phyloP scores from a whole-genome alignment of 2,797 vertebrate species.

The Bucorvus abyssinicus region DNA sequence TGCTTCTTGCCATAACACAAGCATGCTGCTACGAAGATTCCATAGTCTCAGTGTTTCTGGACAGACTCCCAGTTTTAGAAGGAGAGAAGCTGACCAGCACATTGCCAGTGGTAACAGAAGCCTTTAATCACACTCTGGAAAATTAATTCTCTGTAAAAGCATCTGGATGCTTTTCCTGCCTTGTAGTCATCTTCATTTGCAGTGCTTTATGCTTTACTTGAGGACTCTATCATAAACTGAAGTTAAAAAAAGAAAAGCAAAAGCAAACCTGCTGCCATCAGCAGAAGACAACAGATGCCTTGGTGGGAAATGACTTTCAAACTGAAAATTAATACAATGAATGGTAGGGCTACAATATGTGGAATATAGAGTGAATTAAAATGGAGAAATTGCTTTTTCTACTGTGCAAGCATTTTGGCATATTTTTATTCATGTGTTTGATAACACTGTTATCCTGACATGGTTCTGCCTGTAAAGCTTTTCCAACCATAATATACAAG shows the following conservation, averaged over 20 bases:
- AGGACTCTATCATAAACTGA: constrained; percentile 16
- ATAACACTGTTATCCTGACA: constrained; percentile 32
- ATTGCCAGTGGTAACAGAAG: constrained; percentile 19
- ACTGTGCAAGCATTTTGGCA: constrained; percentile 16
- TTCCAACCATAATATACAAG: background rate
- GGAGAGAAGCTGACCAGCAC: constrained; percentile 5
- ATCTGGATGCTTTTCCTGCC: constrained; percentile 41
- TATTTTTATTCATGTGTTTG: constrained; percentile 48
- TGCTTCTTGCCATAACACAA: background rate
- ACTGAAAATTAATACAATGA: constrained; percentile 6
- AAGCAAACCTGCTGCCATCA: constrained; percentile 27
- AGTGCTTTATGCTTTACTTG: constrained; percentile 45
- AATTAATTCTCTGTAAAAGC: constrained; percentile 61
- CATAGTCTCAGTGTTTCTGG: background rate
- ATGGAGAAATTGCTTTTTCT: background rate
- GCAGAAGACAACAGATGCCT: constrained; percentile 25
- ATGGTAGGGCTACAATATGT: background rate
- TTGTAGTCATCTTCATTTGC: constrained; percentile 45
- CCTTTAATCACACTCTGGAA: constrained; percentile 43
- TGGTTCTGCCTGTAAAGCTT: constrained; percentile 43
- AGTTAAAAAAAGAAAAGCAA: constrained; percentile 12
- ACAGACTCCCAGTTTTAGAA: constrained; percentile 24
- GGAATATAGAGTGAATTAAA: constrained; percentile 20
- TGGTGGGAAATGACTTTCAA: constrained; percentile 24
- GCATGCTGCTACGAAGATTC: background rate